phyloP scores from a whole-genome alignment of 2,888 invertebrate genomes.

The Drosophila phalerata region DNA sequence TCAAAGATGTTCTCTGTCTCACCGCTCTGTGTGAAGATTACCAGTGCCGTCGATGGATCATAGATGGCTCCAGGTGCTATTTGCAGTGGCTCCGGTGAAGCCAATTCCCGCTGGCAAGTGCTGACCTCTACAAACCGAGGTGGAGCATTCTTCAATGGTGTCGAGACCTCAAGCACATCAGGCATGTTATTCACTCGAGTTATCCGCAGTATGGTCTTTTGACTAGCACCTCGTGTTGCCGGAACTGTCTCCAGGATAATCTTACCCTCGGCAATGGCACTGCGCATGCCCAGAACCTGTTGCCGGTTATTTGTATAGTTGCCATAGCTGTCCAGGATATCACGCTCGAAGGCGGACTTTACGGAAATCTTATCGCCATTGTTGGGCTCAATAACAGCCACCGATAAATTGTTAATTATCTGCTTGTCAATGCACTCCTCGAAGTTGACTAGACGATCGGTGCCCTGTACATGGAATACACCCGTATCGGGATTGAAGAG shows the following conservation, averaged over 20 bases:
- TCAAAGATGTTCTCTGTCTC: conserved; percentile 90
- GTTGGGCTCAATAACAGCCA: conserved; percentile 92
- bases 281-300: conserved; percentile 88
- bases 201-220: conserved; percentile 89
- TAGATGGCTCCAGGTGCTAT: conserved; percentile 91
- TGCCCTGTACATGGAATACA: conserved; percentile 93
- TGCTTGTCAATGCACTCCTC: conserved; percentile 94
- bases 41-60: conserved; percentile 91
- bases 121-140: conserved; percentile 86
- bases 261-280: conserved; percentile 89
- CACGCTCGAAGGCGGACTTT: conserved; percentile 91
- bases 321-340: conserved; percentile 92
- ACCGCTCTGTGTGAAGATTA: conserved; percentile 90
- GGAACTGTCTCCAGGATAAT: conserved; percentile 88
- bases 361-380: conserved; percentile 90
- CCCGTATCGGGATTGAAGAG: conserved; percentile 94
- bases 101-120: conserved; percentile 85
- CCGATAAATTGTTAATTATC: conserved; percentile 94
- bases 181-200: conserved; percentile 90
- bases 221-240: conserved; percentile 85
- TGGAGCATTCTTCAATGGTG: conserved; percentile 86
- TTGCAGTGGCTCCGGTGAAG: conserved; percentile 89
- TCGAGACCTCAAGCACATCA: conserved; percentile 90
- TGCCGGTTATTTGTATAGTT: conserved; percentile 89
- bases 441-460: conserved; percentile 93